Evolutionary conservation across 2,888 invertebrate species (phyloP).

Genomic region (Drosophila siamana): DNA sequence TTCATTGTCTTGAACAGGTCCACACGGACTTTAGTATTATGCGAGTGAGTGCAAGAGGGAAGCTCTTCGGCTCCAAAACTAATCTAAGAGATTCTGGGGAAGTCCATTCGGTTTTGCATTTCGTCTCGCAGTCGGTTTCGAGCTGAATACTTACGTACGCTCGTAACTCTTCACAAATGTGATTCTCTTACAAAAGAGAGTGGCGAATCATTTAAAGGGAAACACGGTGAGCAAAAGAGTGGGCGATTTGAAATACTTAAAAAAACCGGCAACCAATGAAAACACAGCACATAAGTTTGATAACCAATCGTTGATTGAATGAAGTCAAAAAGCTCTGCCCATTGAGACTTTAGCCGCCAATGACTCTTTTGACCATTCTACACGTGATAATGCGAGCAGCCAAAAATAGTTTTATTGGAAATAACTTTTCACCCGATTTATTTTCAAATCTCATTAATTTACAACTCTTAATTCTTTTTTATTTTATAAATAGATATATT

Average conservation of each 20-base stretch:
- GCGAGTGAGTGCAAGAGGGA: constrained; percentile 29
- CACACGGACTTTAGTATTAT: constrained; percentile 20
- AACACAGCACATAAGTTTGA: constrained; percentile 12
- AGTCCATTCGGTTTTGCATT: constrained; percentile 13
- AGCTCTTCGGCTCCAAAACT: constrained; percentile 40
- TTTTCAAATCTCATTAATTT: not conserved
- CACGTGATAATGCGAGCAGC: constrained; percentile 1
- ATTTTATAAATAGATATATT: too few relatives aligned
- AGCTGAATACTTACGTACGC: not conserved
- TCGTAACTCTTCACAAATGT: constrained; percentile 28
- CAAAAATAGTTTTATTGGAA: not conserved
- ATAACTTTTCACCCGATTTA: not conserved
- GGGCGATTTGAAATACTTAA: not conserved
- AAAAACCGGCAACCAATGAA: constrained; percentile 30
- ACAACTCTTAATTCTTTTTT: not conserved
- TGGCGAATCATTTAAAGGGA: not conserved
- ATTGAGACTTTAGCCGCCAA: not conserved
- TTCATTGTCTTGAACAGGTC: constrained; percentile 37
- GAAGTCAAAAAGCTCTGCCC: constrained; percentile 27
- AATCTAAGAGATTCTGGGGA: constrained; percentile 36
- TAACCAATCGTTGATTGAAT: constrained; percentile 41
- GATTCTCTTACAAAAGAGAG: constrained; percentile 39
- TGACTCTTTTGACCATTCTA: constrained; percentile 5
- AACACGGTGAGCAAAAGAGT: not conserved
- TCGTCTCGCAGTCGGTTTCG: not conserved